phyloP scores from a whole-genome alignment of 1,140 invertebrate species.

The Metaphire vulgaris region DNA sequence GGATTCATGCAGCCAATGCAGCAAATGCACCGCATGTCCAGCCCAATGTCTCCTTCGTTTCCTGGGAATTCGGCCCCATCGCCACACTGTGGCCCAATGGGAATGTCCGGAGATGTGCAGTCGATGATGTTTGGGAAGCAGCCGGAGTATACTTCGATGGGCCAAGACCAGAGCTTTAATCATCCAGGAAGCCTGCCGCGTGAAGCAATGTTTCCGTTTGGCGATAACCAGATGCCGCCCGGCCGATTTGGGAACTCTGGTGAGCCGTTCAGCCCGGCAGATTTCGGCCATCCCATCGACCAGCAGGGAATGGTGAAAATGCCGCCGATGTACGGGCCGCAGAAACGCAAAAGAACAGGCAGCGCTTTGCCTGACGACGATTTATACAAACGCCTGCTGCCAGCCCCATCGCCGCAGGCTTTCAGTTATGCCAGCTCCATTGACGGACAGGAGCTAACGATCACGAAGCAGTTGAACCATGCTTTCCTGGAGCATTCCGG shows the following conservation, averaged over 20 bases:
- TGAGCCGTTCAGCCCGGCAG: background rate
- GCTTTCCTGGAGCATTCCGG: constrained; percentile 41
- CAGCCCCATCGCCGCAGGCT: constrained; percentile 89
- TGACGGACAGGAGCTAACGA: constrained; percentile 90
- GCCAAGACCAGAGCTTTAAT: background rate
- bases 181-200: background rate
- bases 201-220: background rate
- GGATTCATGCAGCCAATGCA: background rate
- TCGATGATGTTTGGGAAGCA: background rate
- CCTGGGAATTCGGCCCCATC: background rate
- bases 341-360: constrained; percentile 40
- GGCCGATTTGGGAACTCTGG: background rate
- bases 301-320: background rate
- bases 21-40: background rate
- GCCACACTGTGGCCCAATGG: background rate
- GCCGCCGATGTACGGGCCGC: background rate
- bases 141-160: background rate
- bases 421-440: constrained; percentile 90
- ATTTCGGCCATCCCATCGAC: background rate
- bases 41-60: background rate
- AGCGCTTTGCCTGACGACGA: constrained; percentile 41
- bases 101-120: background rate
- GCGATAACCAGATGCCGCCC: background rate
- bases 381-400: constrained; percentile 70
- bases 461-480: constrained; percentile 86